These are phyloP conservation scores for Acrocera orbiculus DNA, from an alignment of 2,888 invertebrate genomes.

Conservation along the genomic window DNA sequence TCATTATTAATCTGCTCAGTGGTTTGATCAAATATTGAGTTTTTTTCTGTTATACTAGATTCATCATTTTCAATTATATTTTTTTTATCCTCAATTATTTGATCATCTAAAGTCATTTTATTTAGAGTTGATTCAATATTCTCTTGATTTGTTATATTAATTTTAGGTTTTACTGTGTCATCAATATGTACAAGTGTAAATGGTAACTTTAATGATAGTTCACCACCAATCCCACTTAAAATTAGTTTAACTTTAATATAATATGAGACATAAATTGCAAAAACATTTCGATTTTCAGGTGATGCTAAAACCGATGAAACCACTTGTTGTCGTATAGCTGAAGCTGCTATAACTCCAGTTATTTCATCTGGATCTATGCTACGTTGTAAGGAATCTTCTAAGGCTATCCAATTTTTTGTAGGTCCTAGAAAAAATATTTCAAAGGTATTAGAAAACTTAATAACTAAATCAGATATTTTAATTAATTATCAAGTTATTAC, in stretches of 20 bases:
- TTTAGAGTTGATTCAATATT: neutral
- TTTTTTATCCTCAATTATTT: constrained; percentile 4
- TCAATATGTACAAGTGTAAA: constrained; percentile 54
- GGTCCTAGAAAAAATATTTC: constrained; percentile 41
- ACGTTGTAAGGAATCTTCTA: constrained; percentile 69
- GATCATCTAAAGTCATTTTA: neutral
- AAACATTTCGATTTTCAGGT: constrained; percentile 65
- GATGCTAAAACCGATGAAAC: constrained; percentile 19
- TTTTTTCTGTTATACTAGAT: too few relatives aligned
- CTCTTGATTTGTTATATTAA: neutral
- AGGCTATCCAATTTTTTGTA: constrained; percentile 79
- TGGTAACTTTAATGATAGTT: constrained; percentile 60
- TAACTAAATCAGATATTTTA: too few relatives aligned
- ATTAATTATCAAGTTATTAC: too few relatives aligned
- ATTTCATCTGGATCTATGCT: constrained; percentile 40
- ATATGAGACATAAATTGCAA: constrained; percentile 81
- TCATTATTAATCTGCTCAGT: too few relatives aligned
- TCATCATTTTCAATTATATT: constrained; percentile 5
- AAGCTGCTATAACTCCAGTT: constrained; percentile 33
- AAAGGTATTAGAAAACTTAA: too few relatives aligned
- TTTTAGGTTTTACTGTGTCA: neutral
- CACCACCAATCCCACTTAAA: constrained; percentile 65
- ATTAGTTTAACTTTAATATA: constrained; percentile 75
- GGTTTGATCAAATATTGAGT: too few relatives aligned
- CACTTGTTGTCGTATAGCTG: constrained; percentile 36